Percentiles rank a stretch among this genome's conserved stretches.
Conservation (phyloP, 2,797 vertebrate genomes). For the Anguilla obscura region DNA sequence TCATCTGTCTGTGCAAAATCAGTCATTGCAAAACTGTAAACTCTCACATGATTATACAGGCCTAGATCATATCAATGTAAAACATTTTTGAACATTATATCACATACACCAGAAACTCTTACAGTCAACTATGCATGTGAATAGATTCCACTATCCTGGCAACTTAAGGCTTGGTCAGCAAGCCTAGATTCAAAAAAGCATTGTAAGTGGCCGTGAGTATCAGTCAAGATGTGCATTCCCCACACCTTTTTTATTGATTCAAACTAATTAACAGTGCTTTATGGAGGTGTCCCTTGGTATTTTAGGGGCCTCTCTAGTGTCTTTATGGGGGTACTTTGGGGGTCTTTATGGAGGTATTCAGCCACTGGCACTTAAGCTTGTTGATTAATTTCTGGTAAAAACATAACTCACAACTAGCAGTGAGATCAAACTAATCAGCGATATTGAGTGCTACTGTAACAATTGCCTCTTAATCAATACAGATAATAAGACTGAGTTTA, state of each 20-base stretch:
- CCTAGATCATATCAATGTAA: background rate
- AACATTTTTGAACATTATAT: background rate
- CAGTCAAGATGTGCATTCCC: background rate
- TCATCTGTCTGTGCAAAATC: background rate
- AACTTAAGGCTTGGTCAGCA: background rate
- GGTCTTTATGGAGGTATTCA: background rate
- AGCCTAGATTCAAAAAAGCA: background rate
- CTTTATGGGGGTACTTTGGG: background rate
- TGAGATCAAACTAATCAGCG: background rate
- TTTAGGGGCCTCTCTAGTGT: background rate
- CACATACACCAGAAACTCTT: background rate
- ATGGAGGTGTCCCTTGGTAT: background rate
- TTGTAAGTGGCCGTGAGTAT: background rate
- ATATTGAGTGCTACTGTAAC: background rate
- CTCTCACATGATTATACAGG: background rate
- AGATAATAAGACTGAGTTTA: background rate
- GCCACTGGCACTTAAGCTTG: background rate
- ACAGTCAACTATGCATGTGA: background rate
- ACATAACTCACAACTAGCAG: background rate
- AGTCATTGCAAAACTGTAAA: background rate
- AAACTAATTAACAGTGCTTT: background rate
- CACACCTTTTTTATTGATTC: constrained; percentile 3
- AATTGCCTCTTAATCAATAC: background rate
- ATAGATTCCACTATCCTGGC: background rate
- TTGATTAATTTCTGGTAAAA: background rate